A percentile compares a stretch with the other conserved stretches of the same genome.
These are phyloP conservation scores for Hippopotamyrus pictus DNA, from an alignment of 2,797 vertebrate genomes.

Conservation along the genomic window DNA sequence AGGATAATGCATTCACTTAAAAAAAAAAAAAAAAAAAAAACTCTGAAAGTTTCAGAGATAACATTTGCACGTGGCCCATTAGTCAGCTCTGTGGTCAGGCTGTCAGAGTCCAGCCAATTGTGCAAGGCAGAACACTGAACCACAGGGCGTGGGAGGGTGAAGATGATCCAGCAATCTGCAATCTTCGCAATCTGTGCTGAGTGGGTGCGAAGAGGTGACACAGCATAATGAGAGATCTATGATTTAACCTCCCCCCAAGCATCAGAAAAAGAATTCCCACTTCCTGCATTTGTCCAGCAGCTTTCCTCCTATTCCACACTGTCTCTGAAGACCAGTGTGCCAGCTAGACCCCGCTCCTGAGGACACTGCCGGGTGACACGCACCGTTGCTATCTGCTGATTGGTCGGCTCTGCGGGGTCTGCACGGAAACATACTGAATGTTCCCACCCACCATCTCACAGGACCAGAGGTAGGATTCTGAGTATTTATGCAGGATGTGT, in stretches of 20 bases:
- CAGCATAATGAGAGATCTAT: neutral
- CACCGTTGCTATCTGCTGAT: neutral
- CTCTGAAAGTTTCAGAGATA: neutral
- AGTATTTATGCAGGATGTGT: neutral
- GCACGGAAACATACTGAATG: neutral
- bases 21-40: neutral
- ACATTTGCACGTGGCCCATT: neutral
- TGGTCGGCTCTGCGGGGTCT: neutral
- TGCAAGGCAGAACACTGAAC: neutral
- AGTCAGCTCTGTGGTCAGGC: neutral
- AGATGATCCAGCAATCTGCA: neutral
- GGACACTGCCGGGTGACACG: conserved; percentile 2
- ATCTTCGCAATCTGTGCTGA: neutral
- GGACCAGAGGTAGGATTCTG: neutral
- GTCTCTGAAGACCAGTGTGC: conserved; percentile 8
- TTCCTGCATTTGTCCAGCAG: neutral
- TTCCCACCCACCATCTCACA: neutral
- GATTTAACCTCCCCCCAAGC: conserved; percentile 10
- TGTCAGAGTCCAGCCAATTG: neutral
- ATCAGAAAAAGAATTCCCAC: neutral
- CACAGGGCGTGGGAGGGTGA: neutral
- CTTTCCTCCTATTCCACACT: neutral
- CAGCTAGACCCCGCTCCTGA: neutral
- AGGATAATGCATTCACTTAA: neutral
- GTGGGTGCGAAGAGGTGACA: neutral